Evolutionary conservation across 2,888 invertebrate genomes (phyloP).

Genomic region (Clanis bilineata): DNA sequence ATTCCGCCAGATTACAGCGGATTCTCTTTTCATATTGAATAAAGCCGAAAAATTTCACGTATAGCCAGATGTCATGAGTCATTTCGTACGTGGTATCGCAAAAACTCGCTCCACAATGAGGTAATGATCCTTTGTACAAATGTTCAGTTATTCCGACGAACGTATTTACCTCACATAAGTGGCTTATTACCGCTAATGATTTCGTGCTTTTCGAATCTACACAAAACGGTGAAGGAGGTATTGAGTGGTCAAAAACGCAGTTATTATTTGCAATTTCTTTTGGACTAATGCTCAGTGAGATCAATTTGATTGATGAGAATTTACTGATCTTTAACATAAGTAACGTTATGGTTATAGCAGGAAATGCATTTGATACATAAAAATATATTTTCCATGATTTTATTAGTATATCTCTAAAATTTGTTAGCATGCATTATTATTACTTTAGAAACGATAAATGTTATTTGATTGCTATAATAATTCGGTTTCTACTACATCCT

Average conservation of each 20-base stretch:
- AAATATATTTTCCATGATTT: too few species aligned
- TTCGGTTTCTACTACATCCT: too few species aligned
- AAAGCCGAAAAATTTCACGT: conserved; percentile 3
- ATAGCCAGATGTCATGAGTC: conserved; percentile 1
- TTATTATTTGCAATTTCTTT: background rate
- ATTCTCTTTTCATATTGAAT: conserved; percentile 1
- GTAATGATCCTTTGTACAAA: conserved; percentile 20
- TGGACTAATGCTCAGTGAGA: background rate
- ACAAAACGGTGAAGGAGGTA: conserved; percentile 7
- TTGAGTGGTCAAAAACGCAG: background rate
- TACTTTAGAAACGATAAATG: too few species aligned
- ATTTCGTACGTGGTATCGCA: conserved; percentile 1
- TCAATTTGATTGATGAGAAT: background rate
- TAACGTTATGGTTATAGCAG: too few species aligned
- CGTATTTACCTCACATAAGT: conserved; percentile 12
- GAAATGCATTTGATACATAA: too few species aligned
- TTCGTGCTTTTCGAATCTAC: conserved; percentile 10
- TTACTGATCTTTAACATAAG: background rate
- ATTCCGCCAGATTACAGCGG: background rate
- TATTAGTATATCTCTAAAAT: too few species aligned
- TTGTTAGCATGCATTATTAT: too few species aligned
- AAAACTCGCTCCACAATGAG: conserved; percentile 14
- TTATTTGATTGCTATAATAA: too few species aligned
- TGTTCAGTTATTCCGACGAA: conserved; percentile 17
- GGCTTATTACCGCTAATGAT: conserved; percentile 17